phyloP scores from a whole-genome alignment of 2,888 invertebrate genomes.

The Acrobasis suavella region DNA sequence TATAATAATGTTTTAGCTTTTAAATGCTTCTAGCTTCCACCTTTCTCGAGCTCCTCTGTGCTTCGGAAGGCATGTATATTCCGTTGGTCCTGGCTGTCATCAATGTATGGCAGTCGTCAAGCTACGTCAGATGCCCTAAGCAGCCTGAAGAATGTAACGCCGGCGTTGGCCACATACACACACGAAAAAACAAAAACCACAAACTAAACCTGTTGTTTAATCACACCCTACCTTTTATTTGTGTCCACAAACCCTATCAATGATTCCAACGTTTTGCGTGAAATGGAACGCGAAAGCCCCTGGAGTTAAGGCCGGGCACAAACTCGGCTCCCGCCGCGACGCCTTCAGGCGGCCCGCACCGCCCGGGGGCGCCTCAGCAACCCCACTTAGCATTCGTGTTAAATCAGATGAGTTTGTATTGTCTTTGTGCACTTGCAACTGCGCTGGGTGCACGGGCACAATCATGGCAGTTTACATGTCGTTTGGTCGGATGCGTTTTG shows the following conservation, averaged over 20 bases:
- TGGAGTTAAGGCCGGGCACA: slow-evolving; percentile 27
- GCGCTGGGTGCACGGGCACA: neutral
- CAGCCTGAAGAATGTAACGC: too few species aligned
- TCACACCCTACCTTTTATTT: neutral
- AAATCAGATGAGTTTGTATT: slow-evolving; percentile 13
- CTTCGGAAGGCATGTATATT: too few species aligned
- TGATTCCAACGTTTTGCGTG: slow-evolving; percentile 23
- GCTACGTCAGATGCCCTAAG: too few species aligned
- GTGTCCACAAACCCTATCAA: slow-evolving; percentile 5
- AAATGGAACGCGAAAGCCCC: slow-evolving; percentile 28
- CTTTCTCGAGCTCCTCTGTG: too few species aligned
- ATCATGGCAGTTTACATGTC: neutral
- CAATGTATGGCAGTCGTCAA: too few species aligned
- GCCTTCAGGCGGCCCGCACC: slow-evolving; percentile 34
- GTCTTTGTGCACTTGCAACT: slow-evolving; percentile 12
- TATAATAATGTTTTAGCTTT: too few species aligned
- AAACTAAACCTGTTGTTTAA: neutral
- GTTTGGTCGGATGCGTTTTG: slow-evolving; percentile 13
- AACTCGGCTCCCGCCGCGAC: slow-evolving; percentile 27
- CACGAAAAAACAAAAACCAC: too few species aligned
- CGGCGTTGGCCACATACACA: too few species aligned
- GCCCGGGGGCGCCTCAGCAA: slow-evolving; percentile 42
- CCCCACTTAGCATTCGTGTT: slow-evolving; percentile 10
- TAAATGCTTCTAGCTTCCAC: too few species aligned
- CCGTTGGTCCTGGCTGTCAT: too few species aligned